These are phyloP conservation scores for Limosa lapponica DNA, from an alignment of 2,797 vertebrate species.

Conservation along the genomic window DNA sequence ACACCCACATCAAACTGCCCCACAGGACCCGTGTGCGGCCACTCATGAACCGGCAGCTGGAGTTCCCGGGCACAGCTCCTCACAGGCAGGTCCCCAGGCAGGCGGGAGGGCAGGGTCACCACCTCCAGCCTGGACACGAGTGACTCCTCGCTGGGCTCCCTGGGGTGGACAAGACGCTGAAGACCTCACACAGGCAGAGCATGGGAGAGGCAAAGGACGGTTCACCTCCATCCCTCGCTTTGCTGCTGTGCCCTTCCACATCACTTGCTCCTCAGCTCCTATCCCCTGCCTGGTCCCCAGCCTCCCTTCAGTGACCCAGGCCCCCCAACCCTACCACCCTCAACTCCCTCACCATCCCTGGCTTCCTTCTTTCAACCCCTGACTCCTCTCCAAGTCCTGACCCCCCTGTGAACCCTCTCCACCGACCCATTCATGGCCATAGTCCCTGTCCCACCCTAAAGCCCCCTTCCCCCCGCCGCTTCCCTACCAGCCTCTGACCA, in stretches of 20 bases:
- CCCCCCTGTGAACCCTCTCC: no score
- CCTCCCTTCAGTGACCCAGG: background rate
- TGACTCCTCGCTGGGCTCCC: background rate
- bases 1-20: constrained; percentile 90
- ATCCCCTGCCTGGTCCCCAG: accelerated
- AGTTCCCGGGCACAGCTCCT: constrained; percentile 82
- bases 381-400: no score
- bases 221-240: background rate
- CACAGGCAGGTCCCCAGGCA: constrained; percentile 79
- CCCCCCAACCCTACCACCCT: background rate
- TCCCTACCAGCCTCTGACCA: background rate
- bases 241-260: no score
- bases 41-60: constrained; percentile 82
- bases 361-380: no score
- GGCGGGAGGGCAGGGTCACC: constrained; percentile 80
- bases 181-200: background rate
- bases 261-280: no score
- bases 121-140: constrained; percentile 88
- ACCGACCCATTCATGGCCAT: accelerated
- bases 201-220: accelerated
- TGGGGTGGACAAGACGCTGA: background rate
- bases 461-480: no score
- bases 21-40: constrained; percentile 80
- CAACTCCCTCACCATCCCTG: accelerated
- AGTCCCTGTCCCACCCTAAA: background rate